Base-by-base conservation (phyloP, 1,140 invertebrate species). In the Aphelenchoides fujianensis region DNA sequence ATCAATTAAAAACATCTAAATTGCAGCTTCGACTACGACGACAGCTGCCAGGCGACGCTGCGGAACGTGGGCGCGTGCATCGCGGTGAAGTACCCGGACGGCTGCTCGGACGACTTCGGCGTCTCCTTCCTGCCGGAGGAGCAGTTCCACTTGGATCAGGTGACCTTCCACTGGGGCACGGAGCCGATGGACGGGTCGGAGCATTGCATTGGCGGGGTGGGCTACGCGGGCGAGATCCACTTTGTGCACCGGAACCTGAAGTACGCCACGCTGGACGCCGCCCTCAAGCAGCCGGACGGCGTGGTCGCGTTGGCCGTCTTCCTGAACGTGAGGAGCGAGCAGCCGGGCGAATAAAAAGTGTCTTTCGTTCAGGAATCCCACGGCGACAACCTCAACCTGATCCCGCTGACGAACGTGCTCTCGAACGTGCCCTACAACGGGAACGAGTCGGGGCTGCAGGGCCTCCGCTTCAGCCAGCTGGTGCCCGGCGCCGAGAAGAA, bases 101-200 rank as follows among this genome's bases (percentile, higher is more conserved):
- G 41, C 23, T 53, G 41, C 27, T 55, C 32, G 1, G 68, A 52
- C 36, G 71, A 82, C 41, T 53, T 74, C n/a, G 66, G 62, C 23
- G 70, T 75, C 48, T 83, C 80, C 1, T 79, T 83, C 54, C 31
- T 83, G 3, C 74, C 81, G 19, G 81, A 83, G 59, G n/a, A n/a
- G n/a, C 74, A 82, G 64, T 83, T 70, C 66, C 81, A 83, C 68
- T 67, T 83, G 57, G 81, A 83, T 30, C 64, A 69, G n/a, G 72
- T 82, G 35, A 76, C 76, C 63, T 78, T 83, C 32, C 82, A 82
- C 61, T 82, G 77, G 73, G 80, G 81, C 34, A 82, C 76, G 31
- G 82, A 83, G 48, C 81, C 81, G 19, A 83, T 83, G 82, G 84
- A 83, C 52, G 82, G 82, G n/a, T 71, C 64, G n/a, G 74, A 84